Conservation (phyloP, 2,113 vertebrate genomes). For the Oryzias melastigma region DNA sequence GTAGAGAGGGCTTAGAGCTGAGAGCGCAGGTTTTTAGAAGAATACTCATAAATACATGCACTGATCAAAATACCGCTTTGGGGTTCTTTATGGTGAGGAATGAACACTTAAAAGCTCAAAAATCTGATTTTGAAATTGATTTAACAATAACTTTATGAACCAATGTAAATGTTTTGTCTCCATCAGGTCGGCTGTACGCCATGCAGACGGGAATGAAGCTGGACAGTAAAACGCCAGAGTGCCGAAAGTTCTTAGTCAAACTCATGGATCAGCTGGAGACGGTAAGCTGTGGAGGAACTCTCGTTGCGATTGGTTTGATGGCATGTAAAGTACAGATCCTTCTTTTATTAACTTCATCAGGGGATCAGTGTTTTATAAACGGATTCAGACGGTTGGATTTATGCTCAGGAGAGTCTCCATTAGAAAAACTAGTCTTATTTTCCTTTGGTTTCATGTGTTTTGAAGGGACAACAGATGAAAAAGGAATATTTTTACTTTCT, state of each 20-base stretch:
- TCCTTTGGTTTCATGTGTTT: neutral
- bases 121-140: too few species aligned
- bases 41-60: too few species aligned
- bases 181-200: slow-evolving; percentile 90
- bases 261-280: slow-evolving; percentile 97
- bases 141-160: too few species aligned
- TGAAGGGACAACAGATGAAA: neutral
- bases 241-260: slow-evolving; percentile 92
- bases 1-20: too few species aligned
- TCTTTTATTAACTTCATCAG: neutral
- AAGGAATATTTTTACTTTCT: too few species aligned
- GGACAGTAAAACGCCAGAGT: slow-evolving; percentile 95
- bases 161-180: slow-evolving; percentile 9
- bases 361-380: neutral
- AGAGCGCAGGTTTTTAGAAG: too few species aligned
- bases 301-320: neutral
- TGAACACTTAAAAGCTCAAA: too few species aligned
- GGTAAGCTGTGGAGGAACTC: slow-evolving; percentile 73
- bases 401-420: neutral
- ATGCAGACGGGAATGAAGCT: slow-evolving; percentile 98
- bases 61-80: too few species aligned
- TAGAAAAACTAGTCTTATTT: neutral
- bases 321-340: neutral
- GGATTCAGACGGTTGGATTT: neutral
- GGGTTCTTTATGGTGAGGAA: too few species aligned